A percentile compares a stretch with the other conserved stretches of the same genome.
Conservation (phyloP, 2,888 invertebrate species). For the Toxonevra muliebris region DNA sequence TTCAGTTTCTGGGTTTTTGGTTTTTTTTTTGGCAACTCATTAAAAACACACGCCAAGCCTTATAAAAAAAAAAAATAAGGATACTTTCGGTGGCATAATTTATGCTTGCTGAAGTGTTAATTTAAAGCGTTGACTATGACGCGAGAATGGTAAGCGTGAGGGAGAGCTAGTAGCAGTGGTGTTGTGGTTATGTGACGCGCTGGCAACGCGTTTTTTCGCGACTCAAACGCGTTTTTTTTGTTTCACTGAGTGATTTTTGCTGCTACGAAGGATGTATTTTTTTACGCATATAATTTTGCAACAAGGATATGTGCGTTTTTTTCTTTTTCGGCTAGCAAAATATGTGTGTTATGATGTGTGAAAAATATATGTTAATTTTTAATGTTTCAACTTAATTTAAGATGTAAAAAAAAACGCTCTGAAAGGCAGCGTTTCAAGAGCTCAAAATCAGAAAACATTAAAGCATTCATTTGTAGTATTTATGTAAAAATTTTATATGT, state of each 20-base stretch:
- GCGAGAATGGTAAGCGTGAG: not conserved
- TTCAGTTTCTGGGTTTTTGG: not conserved
- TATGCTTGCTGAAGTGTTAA: slow-evolving; percentile 48
- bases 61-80: slow-evolving; percentile 12
- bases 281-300: slow-evolving; percentile 26
- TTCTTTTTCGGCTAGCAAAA: slow-evolving; percentile 21
- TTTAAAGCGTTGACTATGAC: slow-evolving; percentile 39
- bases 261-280: slow-evolving; percentile 26
- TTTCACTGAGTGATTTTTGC: slow-evolving; percentile 18
- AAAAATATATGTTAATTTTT: slow-evolving; percentile 19
- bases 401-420: no score
- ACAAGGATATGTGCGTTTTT: slow-evolving; percentile 28
- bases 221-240: not conserved
- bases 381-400: not conserved
- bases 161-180: no score
- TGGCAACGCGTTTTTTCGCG: not conserved
- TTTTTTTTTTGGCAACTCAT: slow-evolving; percentile 27
- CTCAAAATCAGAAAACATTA: no score
- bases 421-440: no score
- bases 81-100: slow-evolving; percentile 39
- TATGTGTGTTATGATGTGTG: slow-evolving; percentile 30
- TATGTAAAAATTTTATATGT: no score
- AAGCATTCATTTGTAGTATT: no score
- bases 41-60: slow-evolving; percentile 25
- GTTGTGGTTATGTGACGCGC: no score